Evolutionary conservation across 2,888 invertebrate genomes (phyloP), one percentile per base, ranked within the genome.

Genomic region (Amphipoea oculea): DNA sequence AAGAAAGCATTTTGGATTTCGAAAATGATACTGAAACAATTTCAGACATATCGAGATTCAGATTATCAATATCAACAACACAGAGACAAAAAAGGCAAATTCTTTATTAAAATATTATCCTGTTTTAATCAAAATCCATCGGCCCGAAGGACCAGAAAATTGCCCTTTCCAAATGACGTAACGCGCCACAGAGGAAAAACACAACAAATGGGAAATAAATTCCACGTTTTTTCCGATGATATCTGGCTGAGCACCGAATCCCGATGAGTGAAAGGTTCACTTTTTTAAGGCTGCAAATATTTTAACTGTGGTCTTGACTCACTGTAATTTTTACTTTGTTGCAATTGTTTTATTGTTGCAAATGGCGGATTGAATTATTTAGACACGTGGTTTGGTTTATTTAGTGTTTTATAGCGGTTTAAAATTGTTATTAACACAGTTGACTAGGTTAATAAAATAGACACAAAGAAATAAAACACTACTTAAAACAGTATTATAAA

Each of bases 281-380:
- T 81, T 84, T 81, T 86, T 86, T 76, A 65, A 67, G 57, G 51
- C 17, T 73, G 54, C 48, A 74, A 84, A 80, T 80, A 80, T 76
- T 84, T 86, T 51, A 68, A 14, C 66, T 62, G 60, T 45, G 67
- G 54, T 62, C 45, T 45, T 36, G 20, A 36, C 11, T 54, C 12
- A 20, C 54, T 40, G 63, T 68, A 54, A 73, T 79, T 75, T 54
- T 69, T 48, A 68, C 73, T n/a, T n/a, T 20, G 65, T 71, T 29
- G 66, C 73, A 42, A 77, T 84, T 71, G 20, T 79, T 78, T 77
- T 63, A 75, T 57, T 63, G 40, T 73, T 62, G 48, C 29, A 76
- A 76, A 81, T 80, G 57, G 67, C 29, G 17, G 42, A 73, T 68
- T n/a, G 20, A 6, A 63, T 77, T 75, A 66, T 57, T 71, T 63